Evolutionary conservation across 2,888 invertebrate species (phyloP).

Genomic region (Gasteruption jaculator): DNA sequence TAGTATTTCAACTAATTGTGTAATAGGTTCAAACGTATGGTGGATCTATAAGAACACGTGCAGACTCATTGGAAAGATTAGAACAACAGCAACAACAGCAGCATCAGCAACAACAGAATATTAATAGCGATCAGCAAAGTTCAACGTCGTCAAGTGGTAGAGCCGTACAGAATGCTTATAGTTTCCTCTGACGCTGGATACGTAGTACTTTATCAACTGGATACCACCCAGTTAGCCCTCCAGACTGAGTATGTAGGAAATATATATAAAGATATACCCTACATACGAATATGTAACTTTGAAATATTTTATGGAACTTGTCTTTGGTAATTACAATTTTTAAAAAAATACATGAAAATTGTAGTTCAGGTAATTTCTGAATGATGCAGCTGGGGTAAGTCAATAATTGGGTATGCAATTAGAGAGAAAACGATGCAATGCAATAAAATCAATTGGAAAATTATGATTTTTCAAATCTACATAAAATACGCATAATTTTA

Average conservation of each 20-base stretch:
- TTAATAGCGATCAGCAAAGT: constrained; percentile 36
- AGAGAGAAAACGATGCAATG: no score
- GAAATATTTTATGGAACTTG: no score
- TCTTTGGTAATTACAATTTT: no score
- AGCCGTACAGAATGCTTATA: constrained; percentile 64
- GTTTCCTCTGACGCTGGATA: constrained; percentile 57
- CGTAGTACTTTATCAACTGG: constrained; percentile 37
- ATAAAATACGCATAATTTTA: no score
- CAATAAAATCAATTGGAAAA: no score
- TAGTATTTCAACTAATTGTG: constrained; percentile 21
- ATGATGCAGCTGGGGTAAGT: no score
- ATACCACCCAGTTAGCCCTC: constrained; percentile 39
- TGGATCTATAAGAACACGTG: constrained; percentile 76
- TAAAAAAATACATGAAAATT: no score
- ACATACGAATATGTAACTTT: no score
- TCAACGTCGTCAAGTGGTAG: constrained; percentile 48
- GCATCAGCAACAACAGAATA: constrained; percentile 31
- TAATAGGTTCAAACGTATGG: constrained; percentile 68
- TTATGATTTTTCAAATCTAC: no score
- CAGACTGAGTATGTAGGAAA: constrained; percentile 40
- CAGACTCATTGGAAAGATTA: constrained; percentile 71
- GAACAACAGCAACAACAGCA: constrained; percentile 52
- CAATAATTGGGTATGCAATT: no score
- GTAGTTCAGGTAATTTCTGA: no score
- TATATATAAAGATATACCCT: neutral